Conservation (phyloP, 2,888 invertebrate genomes). For the Leptinotarsa juncta region DNA sequence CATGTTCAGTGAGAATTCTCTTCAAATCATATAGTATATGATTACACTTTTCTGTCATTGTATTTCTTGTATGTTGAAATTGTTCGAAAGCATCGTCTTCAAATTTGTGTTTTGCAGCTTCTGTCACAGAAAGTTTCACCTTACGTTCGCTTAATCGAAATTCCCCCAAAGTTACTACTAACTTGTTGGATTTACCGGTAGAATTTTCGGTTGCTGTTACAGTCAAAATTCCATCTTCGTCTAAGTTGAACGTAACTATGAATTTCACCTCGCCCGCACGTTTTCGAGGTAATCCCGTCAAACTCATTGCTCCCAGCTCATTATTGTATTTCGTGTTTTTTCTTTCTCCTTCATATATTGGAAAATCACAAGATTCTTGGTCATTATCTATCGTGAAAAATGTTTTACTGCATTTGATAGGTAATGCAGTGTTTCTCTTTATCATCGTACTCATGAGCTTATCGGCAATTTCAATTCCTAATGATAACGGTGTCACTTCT, state of each 20-base stretch:
- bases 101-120: slow-evolving; percentile 34
- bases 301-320: slow-evolving; percentile 36
- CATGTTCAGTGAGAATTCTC: neutral
- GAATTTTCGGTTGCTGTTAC: slow-evolving; percentile 31
- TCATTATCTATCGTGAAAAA: neutral
- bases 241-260: slow-evolving; percentile 2
- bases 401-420: slow-evolving; percentile 14
- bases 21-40: neutral
- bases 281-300: slow-evolving; percentile 16
- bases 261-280: neutral
- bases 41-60: neutral
- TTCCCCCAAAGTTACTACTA: slow-evolving; percentile 36
- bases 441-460: slow-evolving; percentile 44
- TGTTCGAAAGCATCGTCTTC: slow-evolving; percentile 39
- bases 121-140: slow-evolving; percentile 31
- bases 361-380: slow-evolving; percentile 3
- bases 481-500: slow-evolving; percentile 50
- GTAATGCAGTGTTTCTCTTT: slow-evolving; percentile 43
- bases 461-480: slow-evolving; percentile 42
- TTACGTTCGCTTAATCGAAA: slow-evolving; percentile 38
- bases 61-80: neutral
- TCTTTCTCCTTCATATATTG: slow-evolving; percentile 48
- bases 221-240: slow-evolving; percentile 45
- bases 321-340: slow-evolving; percentile 44
- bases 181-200: slow-evolving; percentile 25